Conservation (phyloP, 2,113 vertebrate species). For the Mobula hypostoma region DNA sequence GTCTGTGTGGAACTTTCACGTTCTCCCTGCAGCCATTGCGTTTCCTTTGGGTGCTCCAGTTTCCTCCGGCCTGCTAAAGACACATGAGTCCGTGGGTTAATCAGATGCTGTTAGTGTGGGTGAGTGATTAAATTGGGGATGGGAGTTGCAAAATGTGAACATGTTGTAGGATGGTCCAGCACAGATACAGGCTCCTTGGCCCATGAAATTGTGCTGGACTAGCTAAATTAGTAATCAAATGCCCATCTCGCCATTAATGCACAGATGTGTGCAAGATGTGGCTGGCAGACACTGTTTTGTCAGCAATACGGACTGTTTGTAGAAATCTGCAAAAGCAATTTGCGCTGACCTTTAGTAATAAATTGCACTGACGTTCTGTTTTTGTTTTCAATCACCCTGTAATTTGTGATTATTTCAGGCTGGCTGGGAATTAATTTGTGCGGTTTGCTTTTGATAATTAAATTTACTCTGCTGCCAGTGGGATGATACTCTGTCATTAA, state of each 20-base stretch:
- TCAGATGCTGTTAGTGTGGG: no score
- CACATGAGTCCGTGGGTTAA: no score
- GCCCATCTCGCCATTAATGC: neutral
- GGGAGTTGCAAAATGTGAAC: no score
- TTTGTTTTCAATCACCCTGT: neutral
- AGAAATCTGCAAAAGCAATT: neutral
- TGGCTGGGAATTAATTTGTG: slow-evolving; percentile 25
- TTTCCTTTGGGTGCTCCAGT: no score
- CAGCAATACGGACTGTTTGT: neutral
- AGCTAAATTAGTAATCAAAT: no score
- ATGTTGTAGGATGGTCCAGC: no score
- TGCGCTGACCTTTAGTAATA: neutral
- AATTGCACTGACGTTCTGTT: neutral
- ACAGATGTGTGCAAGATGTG: neutral
- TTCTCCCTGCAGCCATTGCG: no score
- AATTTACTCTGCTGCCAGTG: neutral
- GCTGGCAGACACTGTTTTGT: neutral
- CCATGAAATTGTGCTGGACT: no score
- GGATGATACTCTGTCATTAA: neutral
- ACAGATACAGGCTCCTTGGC: no score
- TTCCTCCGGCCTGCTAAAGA: no score
- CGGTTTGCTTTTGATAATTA: neutral
- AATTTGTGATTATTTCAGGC: slow-evolving; percentile 4
- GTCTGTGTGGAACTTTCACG: no score
- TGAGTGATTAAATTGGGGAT: no score